Base-by-base conservation (phyloP, 2,113 vertebrate genomes). In the Oryzias melastigma region DNA sequence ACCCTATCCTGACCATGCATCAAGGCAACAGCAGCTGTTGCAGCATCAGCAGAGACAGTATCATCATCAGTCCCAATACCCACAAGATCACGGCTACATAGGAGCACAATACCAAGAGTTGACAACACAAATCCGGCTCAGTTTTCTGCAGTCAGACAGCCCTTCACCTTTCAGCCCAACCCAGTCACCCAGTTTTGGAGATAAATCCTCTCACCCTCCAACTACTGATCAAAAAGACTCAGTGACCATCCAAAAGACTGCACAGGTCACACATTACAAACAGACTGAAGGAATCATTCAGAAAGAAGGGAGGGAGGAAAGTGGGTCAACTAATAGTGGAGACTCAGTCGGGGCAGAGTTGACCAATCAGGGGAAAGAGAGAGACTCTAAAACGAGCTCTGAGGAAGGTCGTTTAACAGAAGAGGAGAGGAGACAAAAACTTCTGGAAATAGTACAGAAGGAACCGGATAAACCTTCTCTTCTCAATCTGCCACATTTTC, bases 101-200 rank as follows among this genome's bases (percentile, higher is more conserved):
- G 59, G 25, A 19, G 50, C 20, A 0, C 67, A 59, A 27, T 49
- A 78, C 16, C 78, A 44, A 7, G 73, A 78, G 47, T 59, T 77
- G 56, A 83, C 77, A 75, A 73, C 62, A 3, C 86, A 83, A 12
- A 70, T 82, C 45, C 61, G 52, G 46, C 78, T 87, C 54, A 60
- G 78, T 12, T 29, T 68, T 19, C 77, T 73, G 3, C 86, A 87
- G n/a, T 80, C 86, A 4, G 88, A 88, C 71, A 65, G 71, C 42
- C 64, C 82, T 25, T 61, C 75, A 18, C 65, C 79, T 13, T 27
- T 8, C 58, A 48, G 58, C 51, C 58, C 80, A 1, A 83, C 84
- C 0, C 42, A 16, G 19, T 41, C 25, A 0, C 58, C 78, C 47
- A 42, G 4, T 15, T 14, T 47, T 13, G 42, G 62, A 43, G 45